These are phyloP conservation scores for Puma concolor DNA, from an alignment of 2,113 vertebrate genomes.

Conservation along the genomic window DNA sequence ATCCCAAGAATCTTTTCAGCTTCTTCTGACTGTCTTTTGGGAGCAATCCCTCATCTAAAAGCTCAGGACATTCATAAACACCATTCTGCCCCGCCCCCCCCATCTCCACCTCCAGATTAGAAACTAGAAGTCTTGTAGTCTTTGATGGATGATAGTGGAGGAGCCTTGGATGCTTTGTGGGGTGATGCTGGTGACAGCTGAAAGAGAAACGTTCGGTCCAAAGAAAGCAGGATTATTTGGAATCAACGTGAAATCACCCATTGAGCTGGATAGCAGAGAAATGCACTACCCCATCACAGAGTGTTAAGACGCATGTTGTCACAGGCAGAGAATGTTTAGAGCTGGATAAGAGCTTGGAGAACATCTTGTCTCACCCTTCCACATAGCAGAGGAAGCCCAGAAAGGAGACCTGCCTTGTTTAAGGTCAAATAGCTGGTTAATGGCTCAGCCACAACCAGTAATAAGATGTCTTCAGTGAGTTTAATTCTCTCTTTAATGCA, in stretches of 20 bases:
- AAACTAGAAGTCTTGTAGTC: neutral
- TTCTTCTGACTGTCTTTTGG: neutral
- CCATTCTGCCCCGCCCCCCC: neutral
- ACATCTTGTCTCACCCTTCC: neutral
- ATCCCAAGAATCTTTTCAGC: neutral
- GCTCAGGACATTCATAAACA: neutral
- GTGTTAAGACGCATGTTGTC: neutral
- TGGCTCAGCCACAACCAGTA: neutral
- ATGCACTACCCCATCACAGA: too few species aligned
- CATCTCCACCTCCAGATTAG: neutral
- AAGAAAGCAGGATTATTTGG: neutral
- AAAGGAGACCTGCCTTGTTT: neutral
- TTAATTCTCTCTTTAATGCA: neutral
- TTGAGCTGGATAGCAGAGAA: neutral
- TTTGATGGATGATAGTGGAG: neutral
- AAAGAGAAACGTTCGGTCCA: neutral
- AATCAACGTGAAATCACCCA: neutral
- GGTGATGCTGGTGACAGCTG: neutral
- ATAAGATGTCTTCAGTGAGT: neutral
- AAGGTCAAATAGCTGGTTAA: neutral
- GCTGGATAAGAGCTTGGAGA: neutral
- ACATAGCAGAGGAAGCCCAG: neutral
- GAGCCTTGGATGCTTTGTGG: neutral
- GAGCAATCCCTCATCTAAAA: neutral
- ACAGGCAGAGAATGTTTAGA: neutral